Base-by-base conservation (phyloP, 2,888 invertebrate species). In the Cryptocheilus praepositus region DNA sequence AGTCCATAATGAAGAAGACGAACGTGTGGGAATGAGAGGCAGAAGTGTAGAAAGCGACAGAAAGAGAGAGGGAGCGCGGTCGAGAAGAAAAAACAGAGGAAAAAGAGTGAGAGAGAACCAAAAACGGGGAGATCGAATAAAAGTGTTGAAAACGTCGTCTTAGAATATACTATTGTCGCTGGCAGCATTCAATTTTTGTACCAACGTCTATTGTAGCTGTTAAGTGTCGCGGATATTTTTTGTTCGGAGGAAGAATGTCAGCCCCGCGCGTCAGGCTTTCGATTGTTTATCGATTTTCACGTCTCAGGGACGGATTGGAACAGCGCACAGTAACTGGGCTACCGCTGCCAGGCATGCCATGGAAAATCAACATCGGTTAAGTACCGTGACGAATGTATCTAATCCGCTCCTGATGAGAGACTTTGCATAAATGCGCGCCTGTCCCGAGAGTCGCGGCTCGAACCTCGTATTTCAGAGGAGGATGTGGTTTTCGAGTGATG, bases 161-260 rank as follows among this genome's bases (percentile, higher is more conserved):
- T 86, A 85, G 81, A 75, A 80, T 82, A 83, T 84, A 83, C 77
- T 81, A 81, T 81, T 80, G 82, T 81, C 77, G 84, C 83, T 83
- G 75, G 81, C 81, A 85, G 82, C 87, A 87, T 87, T 87, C 79
- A 85, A 86, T 86, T 88, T 88, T 88, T 88, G 88, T 88, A 88
- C 88, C 84, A 82, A 85, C 84, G 83, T 87, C 86, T 87, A 85
- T 84, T 81, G 86, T 87, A 88, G 87, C 80, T 76, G 76, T 84
- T 84, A 83, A 86, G 81, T 81, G 73, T 71, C 77, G 73, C 74
- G 71, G 54, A 71, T 58, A 55, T 65, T 65, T 67, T 36, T 36
- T 11, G 36, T 36, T 36, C 36, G 36, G 11, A 36, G 36, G 36
- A 36, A 11, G 36, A 36, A 36, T 36, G 36, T 36, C 36, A 36